Base-by-base conservation (phyloP, 2,797 vertebrate genomes). In the Prunella strophiata region DNA sequence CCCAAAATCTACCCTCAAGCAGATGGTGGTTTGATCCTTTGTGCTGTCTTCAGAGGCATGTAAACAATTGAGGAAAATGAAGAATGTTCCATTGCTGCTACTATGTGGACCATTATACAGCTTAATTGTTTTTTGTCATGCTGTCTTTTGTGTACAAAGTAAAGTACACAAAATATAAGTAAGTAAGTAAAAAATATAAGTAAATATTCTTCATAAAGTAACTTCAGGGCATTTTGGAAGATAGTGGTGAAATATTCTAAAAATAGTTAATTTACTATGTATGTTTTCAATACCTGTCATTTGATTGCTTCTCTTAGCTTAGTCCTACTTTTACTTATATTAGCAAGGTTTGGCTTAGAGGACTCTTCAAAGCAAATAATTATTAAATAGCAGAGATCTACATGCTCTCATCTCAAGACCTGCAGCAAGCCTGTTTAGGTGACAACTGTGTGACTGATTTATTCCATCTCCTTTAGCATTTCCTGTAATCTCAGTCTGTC, bases 201-300 rank as follows among this genome's bases (percentile, higher is more conserved):
- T 52, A 74, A 86, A 71, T 91, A 75, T 25, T 89, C 29, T 71
- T 66, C 23, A 20, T 65, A 25, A 82, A 79, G 21, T 68, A 73
- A 57, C 7, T 89, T 70, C 1, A 42, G 26, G 11, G 59, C 7
- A 12, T 38, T 81, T 75, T 68, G 19, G 27, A 72, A 74, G 38
- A 22, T n/a, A 45, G 10, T 7, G 45, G 8, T 40, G 18, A 57
- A 77, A 77, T 52, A 25, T 45, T 86, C 18, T 86, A 50, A 65
- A 74, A 77, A 7, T 4, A 30, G 15, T 4, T 1, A 0, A 5
- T 52, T 68, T 67, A 30, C n/a, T 75, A 4, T 36, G 3, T 45
- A 3, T 74, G 4, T 63, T 89, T 89, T 82, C 23, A 54, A 1
- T 47, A n/a, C 12, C 19, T 67, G 22, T 79, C 16, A 18, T 77